Evolutionary conservation across 37 sponge, comb jelly and placozoan species (phyloP), one percentile per base, ranked within the genome.

Genomic region (Cliona cf. orientalis): DNA sequence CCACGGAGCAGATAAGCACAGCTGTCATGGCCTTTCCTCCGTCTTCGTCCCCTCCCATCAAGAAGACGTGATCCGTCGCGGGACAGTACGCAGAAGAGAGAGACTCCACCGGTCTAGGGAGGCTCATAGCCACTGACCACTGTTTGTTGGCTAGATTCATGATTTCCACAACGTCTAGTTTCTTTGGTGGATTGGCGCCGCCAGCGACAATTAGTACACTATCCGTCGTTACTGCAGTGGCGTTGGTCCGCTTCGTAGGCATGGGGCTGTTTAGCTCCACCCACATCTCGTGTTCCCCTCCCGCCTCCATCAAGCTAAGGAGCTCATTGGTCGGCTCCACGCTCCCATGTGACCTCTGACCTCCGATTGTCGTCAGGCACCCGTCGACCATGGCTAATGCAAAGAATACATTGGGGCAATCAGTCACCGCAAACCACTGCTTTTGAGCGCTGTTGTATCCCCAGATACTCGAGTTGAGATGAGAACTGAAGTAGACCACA

Each of bases 141-240:
- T 69, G 41, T 3, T 38, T 23, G 1, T 41, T 33, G 4, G 21
- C 61, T 1, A 69, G n/a, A 41, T 66, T 44, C 46, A 69, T 5
- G 12, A 80, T 42, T 5, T 80, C 81, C 11, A 80, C 68, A 36
- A 33, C 25, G 32, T 46, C 42, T 2, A 66, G 60, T 25, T 40
- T 2, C 59, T 2, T 37, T 66, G 19, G 55, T 40, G 39, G 42
- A 69, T 44, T 61, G 28, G 23, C 41, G 31, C 72, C 82, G 2
- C 72, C 82, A 19, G 66, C 82, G 34, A 64, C 82, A 23, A 82
- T 71, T 26, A 80, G 49, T 0, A 69, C 2, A 4, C 60, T 40
- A 5, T 46, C 36, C 41, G 23, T 71, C 36, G 43, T 43, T 22
- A 57, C 31, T 9, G 71, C 71, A 26, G 73, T 49, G 0, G 74